phyloP scores from a whole-genome alignment of 2,113 vertebrate genomes.

The Ginglymostoma cirratum region DNA sequence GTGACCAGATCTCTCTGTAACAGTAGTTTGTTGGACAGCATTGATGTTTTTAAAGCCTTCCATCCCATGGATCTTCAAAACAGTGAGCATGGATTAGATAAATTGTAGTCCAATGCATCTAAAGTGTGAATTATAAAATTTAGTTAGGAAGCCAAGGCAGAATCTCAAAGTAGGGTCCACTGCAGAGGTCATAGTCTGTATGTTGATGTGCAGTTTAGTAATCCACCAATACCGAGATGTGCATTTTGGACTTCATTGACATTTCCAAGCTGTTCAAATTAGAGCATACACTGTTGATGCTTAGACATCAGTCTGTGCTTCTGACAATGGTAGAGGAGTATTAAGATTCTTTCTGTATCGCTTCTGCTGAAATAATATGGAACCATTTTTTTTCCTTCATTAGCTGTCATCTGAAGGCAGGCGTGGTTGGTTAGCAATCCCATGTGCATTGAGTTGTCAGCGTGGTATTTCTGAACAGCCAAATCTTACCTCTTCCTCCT shows the following conservation, averaged over 20 bases:
- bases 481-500: neutral
- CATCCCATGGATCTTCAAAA: neutral
- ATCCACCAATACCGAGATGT: neutral
- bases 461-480: neutral
- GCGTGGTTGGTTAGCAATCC: neutral
- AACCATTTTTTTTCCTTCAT: neutral
- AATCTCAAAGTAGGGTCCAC: neutral
- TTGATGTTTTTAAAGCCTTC: neutral
- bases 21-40: neutral
- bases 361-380: neutral
- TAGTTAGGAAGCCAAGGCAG: neutral
- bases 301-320: neutral
- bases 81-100: too few species aligned
- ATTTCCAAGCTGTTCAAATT: neutral
- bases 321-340: neutral
- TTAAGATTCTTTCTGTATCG: neutral
- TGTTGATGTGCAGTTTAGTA: neutral
- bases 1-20: neutral
- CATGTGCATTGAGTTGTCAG: neutral
- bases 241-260: neutral
- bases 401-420: neutral
- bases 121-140: neutral
- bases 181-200: neutral
- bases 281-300: neutral
- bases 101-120: neutral